These are phyloP conservation scores for Drosophila cognata DNA, from an alignment of 2,888 invertebrate species.

Conservation along the genomic window DNA sequence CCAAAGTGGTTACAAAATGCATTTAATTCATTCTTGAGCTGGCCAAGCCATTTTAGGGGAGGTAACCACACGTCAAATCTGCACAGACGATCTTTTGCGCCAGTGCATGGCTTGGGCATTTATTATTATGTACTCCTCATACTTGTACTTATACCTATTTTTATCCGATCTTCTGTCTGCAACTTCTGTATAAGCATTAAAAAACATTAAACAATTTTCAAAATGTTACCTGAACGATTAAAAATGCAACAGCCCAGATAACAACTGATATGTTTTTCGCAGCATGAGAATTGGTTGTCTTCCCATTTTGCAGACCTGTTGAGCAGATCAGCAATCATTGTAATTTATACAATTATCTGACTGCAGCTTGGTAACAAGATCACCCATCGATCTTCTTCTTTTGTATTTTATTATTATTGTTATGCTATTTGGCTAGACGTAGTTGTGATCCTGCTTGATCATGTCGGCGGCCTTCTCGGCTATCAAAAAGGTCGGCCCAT, in stretches of 20 bases:
- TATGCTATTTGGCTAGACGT: conserved; percentile 31
- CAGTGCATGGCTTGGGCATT: background rate
- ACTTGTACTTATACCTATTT: background rate
- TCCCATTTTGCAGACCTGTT: background rate
- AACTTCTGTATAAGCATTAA: background rate
- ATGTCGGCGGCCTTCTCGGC: conserved; percentile 87
- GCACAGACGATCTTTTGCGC: background rate
- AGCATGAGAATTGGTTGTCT: background rate
- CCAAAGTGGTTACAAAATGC: background rate
- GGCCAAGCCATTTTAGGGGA: background rate
- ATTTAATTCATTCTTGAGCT: conserved; percentile 10
- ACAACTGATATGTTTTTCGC: background rate
- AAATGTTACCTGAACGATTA: background rate
- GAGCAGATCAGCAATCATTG: background rate
- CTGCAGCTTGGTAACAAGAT: background rate
- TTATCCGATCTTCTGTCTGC: background rate
- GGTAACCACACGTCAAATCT: background rate
- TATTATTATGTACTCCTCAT: background rate
- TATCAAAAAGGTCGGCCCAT: conserved; percentile 86
- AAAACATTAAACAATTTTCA: background rate
- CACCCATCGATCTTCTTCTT: background rate
- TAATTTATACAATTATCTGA: conserved; percentile 1
- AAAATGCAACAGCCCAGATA: too few species aligned
- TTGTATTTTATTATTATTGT: background rate
- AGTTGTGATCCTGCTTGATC: conserved; percentile 85